phyloP scores from a whole-genome alignment of 2,797 vertebrate species.

The Craterocephalus amniculus region DNA sequence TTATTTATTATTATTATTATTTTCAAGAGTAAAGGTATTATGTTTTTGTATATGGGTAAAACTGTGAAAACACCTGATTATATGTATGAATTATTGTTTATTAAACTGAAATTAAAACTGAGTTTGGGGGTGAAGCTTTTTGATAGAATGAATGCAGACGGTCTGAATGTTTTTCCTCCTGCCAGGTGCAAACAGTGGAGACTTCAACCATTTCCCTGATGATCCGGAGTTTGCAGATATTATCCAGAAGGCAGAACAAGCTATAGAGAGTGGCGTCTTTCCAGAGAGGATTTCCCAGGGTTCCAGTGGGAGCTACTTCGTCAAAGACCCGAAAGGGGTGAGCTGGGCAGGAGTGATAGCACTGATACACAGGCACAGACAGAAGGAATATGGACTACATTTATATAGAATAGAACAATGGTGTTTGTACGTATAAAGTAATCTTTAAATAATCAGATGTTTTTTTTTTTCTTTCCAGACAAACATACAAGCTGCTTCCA shows the following conservation, averaged over 20 bases:
- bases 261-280: constrained; percentile 90
- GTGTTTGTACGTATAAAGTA: too few species aligned
- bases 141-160: too few species aligned
- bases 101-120: too few species aligned
- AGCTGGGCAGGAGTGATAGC: constrained; percentile 47
- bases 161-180: background rate
- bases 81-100: too few species aligned
- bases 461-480: background rate
- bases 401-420: background rate
- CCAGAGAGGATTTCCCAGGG: constrained; percentile 97
- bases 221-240: constrained; percentile 94
- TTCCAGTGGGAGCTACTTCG: constrained; percentile 98
- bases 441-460: background rate
- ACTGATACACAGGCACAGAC: background rate
- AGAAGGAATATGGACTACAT: background rate
- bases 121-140: too few species aligned
- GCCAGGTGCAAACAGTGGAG: constrained; percentile 80
- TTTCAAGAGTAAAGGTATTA: too few species aligned
- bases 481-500: too few species aligned
- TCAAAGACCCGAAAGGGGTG: constrained; percentile 95
- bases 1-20: too few species aligned
- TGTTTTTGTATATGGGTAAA: too few species aligned
- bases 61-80: too few species aligned
- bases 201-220: constrained; percentile 90
- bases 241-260: constrained; percentile 90